These are phyloP conservation scores for Xestia sexstrigata DNA, from an alignment of 2,888 invertebrate genomes.

Conservation along the genomic window DNA sequence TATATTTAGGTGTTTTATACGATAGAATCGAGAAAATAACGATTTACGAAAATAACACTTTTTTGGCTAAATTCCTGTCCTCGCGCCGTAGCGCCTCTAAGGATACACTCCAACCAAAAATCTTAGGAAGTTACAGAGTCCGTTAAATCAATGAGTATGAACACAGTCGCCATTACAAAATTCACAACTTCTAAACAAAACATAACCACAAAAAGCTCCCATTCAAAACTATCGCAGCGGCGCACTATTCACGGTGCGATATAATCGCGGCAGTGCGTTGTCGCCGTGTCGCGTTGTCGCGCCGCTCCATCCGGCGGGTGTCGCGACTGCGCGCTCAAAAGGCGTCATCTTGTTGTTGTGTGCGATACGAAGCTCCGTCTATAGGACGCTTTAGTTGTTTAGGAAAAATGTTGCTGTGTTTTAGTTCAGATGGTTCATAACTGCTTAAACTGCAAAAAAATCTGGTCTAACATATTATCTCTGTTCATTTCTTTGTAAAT, in stretches of 20 bases:
- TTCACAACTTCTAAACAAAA: constrained; percentile 42
- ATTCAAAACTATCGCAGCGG: constrained; percentile 62
- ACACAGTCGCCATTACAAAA: constrained; percentile 28
- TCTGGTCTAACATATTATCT: neutral
- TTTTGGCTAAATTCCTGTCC: too few relatives aligned
- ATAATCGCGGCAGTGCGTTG: constrained; percentile 60
- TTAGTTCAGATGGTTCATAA: neutral
- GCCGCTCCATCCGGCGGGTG: constrained; percentile 68
- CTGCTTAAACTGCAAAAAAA: neutral
- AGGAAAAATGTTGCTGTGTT: constrained; percentile 27
- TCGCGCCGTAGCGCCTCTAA: too few relatives aligned
- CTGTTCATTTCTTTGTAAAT: neutral
- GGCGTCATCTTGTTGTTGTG: constrained; percentile 60
- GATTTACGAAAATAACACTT: too few relatives aligned
- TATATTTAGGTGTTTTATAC: too few relatives aligned
- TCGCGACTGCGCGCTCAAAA: constrained; percentile 66
- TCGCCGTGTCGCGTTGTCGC: constrained; percentile 59
- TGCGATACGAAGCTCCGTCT: constrained; percentile 39
- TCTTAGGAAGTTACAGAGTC: too few relatives aligned
- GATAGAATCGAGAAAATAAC: too few relatives aligned
- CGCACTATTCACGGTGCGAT: constrained; percentile 50
- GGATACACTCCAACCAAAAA: too few relatives aligned
- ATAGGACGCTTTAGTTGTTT: constrained; percentile 42
- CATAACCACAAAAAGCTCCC: constrained; percentile 63
- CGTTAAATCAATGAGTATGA: neutral